Conservation (phyloP, 2,888 invertebrate genomes). For the Aradus depressus region DNA sequence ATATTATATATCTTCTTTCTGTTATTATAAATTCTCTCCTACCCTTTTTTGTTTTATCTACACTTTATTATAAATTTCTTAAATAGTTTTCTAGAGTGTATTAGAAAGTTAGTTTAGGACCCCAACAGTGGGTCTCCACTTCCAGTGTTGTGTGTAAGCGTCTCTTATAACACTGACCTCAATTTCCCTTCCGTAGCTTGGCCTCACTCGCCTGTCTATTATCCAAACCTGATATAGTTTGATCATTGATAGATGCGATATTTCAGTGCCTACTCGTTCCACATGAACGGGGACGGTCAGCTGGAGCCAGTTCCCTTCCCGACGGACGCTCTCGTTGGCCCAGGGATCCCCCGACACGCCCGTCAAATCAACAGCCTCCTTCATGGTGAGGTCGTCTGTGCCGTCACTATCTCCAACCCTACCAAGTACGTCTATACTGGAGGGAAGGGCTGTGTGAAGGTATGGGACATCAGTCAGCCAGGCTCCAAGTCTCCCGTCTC, state of each 20-base stretch:
- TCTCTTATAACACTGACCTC: no score
- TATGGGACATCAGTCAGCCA: slow-evolving; percentile 67
- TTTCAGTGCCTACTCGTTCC: slow-evolving; percentile 82
- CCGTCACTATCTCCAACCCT: slow-evolving; percentile 82
- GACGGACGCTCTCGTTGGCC: slow-evolving; percentile 79
- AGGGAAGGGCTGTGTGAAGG: slow-evolving; percentile 89
- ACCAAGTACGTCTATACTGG: slow-evolving; percentile 94
- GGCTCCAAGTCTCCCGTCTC: slow-evolving; percentile 67
- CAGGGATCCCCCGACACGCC: slow-evolving; percentile 88
- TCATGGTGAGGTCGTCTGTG: slow-evolving; percentile 96
- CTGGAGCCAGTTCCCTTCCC: slow-evolving; percentile 90
- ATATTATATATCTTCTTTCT: no score
- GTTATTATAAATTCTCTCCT: no score
- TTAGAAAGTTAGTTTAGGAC: no score
- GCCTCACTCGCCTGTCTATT: no score
- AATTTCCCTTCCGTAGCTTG: no score
- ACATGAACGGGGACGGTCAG: slow-evolving; percentile 78
- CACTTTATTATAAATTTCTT: no score
- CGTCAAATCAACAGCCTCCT: slow-evolving; percentile 79
- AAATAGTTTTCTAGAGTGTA: no score
- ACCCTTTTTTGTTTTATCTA: no score
- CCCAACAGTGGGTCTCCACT: not conserved
- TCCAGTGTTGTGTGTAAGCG: not conserved
- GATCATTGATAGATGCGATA: no score
- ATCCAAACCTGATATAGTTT: no score